Evolutionary conservation across 2,113 vertebrate species (phyloP), one percentile per base, ranked within the genome.

Genomic region (Rattus norvegicus): DNA sequence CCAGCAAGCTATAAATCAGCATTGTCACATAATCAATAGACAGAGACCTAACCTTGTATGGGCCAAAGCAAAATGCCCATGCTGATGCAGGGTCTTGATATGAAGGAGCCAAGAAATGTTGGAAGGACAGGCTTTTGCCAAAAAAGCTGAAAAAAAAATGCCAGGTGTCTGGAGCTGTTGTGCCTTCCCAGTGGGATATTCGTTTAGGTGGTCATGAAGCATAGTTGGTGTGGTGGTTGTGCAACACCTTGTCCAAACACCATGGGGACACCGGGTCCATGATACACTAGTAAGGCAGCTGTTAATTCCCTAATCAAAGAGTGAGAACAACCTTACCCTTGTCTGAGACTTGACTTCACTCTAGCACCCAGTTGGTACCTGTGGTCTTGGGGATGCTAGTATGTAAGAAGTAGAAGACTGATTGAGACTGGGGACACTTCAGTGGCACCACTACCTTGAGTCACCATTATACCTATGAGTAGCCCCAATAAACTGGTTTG

Each of bases 81-180:
- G 0, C 26, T 56, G 2, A 24, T 3, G 9, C 20, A 47, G 59
- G 26, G n/a, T 11, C 16, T 77, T 10, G 22, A 30, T 22, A 43
- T 4, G 0, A 24, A 67, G 52, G 47, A 73, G 26, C 49, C 4
- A 33, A 2, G 59, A 10, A 69, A 36, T 30, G 1, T 11, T 0
- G 6, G 39, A 28, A 19, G 33, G 39, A 14, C 22, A 16, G 17
- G 56, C 14, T 20, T 86, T 17, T 30, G 20, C 22, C 56, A 54
- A 56, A 22, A 33, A 28, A 14, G 8, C 1, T 9, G 3, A 22
- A 20, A 43, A 22, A 20, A 43, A 9, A 11, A 70, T 33, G 52
- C 2, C 5, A 61, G 26, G 14, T 24, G 7, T 89, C 56, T 72
- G 43, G 30, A 19, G 22, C 24, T 30, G 13, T n/a, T 39, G 33